Evolutionary conservation across 92 coral and sea anemone species (phyloP).

Genomic region (Umimayanthus kanabou): DNA sequence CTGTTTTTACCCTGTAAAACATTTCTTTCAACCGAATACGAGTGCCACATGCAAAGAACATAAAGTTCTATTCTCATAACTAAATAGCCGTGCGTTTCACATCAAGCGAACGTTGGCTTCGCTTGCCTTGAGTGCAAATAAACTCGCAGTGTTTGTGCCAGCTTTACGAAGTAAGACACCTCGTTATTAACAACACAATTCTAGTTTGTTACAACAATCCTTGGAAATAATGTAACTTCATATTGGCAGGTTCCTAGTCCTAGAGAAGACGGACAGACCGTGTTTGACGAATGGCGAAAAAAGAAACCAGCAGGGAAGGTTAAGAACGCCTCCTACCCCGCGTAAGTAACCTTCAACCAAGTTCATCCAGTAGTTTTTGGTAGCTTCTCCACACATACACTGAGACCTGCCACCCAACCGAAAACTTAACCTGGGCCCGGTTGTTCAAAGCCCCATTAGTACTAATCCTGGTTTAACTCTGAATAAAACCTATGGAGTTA

Average conservation of each 20-base stretch:
- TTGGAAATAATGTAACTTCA: background rate
- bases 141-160: background rate
- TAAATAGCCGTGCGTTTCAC: too few species aligned
- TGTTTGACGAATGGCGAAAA: conserved; percentile 83
- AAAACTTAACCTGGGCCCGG: too few species aligned
- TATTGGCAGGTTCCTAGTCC: conserved; percentile 76
- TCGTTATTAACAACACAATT: background rate
- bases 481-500: too few species aligned
- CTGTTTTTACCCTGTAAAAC: too few species aligned
- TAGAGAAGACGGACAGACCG: conserved; percentile 61
- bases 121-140: too few species aligned
- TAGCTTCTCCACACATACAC: background rate
- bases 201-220: background rate
- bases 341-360: conserved; percentile 31
- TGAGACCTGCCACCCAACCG: too few species aligned
- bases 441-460: too few species aligned
- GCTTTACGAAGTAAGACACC: background rate
- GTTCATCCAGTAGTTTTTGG: background rate
- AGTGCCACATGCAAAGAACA: too few species aligned
- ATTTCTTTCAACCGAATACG: too few species aligned
- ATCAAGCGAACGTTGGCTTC: too few species aligned
- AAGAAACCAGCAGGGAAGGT: conserved; percentile 58
- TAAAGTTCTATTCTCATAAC: too few species aligned
- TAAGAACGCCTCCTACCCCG: conserved; percentile 45
- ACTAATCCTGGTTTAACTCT: too few species aligned